phyloP scores from a whole-genome alignment of 2,888 invertebrate species.

The Lomographa bimaculata region DNA sequence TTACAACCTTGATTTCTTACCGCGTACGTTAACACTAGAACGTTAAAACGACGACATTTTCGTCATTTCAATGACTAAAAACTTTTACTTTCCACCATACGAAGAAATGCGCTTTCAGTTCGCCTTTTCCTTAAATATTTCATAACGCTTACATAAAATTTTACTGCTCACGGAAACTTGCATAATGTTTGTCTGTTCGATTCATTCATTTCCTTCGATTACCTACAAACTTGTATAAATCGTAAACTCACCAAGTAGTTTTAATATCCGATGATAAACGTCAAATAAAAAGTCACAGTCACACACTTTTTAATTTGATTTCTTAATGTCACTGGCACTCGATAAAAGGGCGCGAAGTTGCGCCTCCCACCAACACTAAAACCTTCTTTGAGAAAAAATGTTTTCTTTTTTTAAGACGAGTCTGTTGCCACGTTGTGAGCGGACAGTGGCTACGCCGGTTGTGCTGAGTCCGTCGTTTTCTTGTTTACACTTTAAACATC shows the following conservation, averaged over 20 bases:
- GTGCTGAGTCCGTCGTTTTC: slow-evolving; percentile 55
- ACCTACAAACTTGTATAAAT: slow-evolving; percentile 9
- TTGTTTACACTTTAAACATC: slow-evolving; percentile 62
- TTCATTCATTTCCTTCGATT: slow-evolving; percentile 22
- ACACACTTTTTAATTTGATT: slow-evolving; percentile 30
- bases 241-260: slow-evolving; percentile 38
- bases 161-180: slow-evolving; percentile 36
- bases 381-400: slow-evolving; percentile 20
- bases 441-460: slow-evolving; percentile 74
- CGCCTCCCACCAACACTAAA: slow-evolving; percentile 23
- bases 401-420: slow-evolving; percentile 17
- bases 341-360: slow-evolving; percentile 22
- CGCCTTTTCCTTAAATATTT: slow-evolving; percentile 42
- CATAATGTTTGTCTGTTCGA: slow-evolving; percentile 17
- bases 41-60: slow-evolving; percentile 64
- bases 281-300: slow-evolving; percentile 38
- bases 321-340: slow-evolving; percentile 58
- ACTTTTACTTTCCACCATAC: slow-evolving; percentile 74
- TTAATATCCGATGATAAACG: slow-evolving; percentile 43
- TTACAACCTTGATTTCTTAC: slow-evolving; percentile 79
- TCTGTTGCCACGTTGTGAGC: slow-evolving; percentile 68
- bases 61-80: slow-evolving; percentile 55
- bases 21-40: slow-evolving; percentile 62
- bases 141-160: slow-evolving; percentile 45
- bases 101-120: slow-evolving; percentile 38